Evolutionary conservation across 2,113 vertebrate genomes (phyloP), one percentile per base, ranked within the genome.

Genomic region (Sylvietta virens): DNA sequence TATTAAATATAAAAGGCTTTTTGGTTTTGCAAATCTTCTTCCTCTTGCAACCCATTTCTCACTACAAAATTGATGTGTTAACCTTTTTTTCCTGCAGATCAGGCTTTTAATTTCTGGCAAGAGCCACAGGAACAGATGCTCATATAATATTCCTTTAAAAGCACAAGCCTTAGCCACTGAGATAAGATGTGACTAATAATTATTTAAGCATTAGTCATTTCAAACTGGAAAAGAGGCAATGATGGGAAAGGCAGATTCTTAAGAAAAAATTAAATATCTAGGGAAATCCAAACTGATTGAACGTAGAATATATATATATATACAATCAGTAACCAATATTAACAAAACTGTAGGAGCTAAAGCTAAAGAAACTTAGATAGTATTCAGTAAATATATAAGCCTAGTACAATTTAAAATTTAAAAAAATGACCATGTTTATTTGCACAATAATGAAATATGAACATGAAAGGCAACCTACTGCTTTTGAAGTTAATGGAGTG

Each of bases 71-170:
- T 24, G 40, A 95, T 13, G 13, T 40, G 24, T 65, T 88, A 85
- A 81, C 7, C 17, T 31, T 44, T 24, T 22, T 88, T 82, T 54
- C 23, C 57, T 76, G 28, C 16, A 92, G 64, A 71, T 73, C 12
- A 79, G 28, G 13, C 23, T n/a, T 95, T 92, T 91, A 92, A 86
- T 95, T 92, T 40, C 48, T 65, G 66, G 31, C 35, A 69, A 92
- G 58, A 94, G 42, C 6, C 54, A 37, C 39, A 77, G 35, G 53
- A 79, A 77, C 82, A 94, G 61, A 92, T 86, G 93, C 22, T 95
- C 21, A 90, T 90, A 87, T 86, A 93, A 87, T 62, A 94, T 69
- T 90, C 84, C 87, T 95, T 96, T 86, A 88, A 93, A 97, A 96
- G 61, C 48, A 90, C 30, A 95, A 88, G 39, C 6, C 40, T 37